Base-by-base conservation (phyloP, 2,888 invertebrate species). In the Crematogaster levior region DNA sequence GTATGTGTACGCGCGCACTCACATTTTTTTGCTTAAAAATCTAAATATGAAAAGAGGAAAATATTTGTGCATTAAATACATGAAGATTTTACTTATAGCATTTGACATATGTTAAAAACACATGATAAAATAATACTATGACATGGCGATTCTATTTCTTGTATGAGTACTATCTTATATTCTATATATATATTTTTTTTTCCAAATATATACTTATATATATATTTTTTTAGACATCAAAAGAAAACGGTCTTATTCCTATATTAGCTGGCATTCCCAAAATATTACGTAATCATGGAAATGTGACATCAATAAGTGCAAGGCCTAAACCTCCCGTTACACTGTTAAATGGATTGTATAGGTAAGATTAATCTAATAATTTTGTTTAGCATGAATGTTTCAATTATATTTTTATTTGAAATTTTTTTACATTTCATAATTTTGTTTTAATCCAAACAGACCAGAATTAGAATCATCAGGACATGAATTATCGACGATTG, bases 401-500 rank as follows among this genome's bases (percentile, higher is more conserved):
- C 48, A 51, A 37, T 63, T n/a, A 58, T 43, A 34, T 58, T 37
- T 30, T 37, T 48, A 0, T 66, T 51, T 68, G n/a, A 58, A 37
- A 37, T 73, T 40, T 15, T 5, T 34, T 43, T 30, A 37, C 7
- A 75, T 53, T 70, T 53, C 10, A 24, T 30, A 7, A 24, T 10
- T 51, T n/a, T 15, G 15, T 43, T 73, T 73, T 74, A 56, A 70
- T 81, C 46, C 9, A 46, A 79, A 90, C 88, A 93, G 93, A 66
- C 60, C 90, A 12, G 91, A 92, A 65, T 84, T 91, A 5, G 88
- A 86, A 66, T 91, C 92, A 21, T 90, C 92, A 0, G 91, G 88
- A 21, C 97, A 96, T 90, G 97, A 97, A 92, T 93, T 97, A 60
- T 97, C 97, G 9, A 97, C 97, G 1, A 97, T 97, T 60, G 94